Evolutionary conservation across 2,888 invertebrate genomes (phyloP), one percentile per base, ranked within the genome.

Genomic region (Drosophila gaucha): DNA sequence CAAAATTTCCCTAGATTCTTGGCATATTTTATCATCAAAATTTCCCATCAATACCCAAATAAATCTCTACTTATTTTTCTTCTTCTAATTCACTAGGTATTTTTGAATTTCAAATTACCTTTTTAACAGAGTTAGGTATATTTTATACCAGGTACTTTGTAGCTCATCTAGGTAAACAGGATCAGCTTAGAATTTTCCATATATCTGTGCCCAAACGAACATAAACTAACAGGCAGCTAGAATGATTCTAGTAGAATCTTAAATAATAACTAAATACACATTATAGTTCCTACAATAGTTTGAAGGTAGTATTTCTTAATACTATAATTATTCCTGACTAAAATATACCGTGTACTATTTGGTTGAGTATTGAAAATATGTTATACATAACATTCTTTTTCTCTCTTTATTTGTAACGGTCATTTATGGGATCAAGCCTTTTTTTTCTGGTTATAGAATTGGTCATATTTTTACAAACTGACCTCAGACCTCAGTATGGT

Each of bases 261-360:
- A n/a, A n/a, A n/a, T 31, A 12, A 8, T 0, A 55, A 67, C 71
- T 70, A 50, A 55, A 50, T n/a, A 2, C 14, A 24, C 2, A 12
- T 20, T 3, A 18, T n/a, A 18, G 9, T 14, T 12, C 6, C 16
- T 22, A 0, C 14, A 4, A 9, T 12, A n/a, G 6, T 22, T 14
- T 12, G 8, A 43, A 2, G 2, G 12, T 28, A 33, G n/a, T 2
- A 0, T 5, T 5, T 2, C 14, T 8, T 3, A 10, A 30, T 6
- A 9, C 6, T 12, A n/a, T 3, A n/a, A n/a, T n/a, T n/a, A 2
- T 18, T 20, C 0, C 10, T 2, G 22, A 22, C 20, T 28, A 1
- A 0, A 6, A 33, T 33, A 64, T 51, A 28, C 44, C 38, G 44
- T 62, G 14, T 38, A 28, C 3, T 12, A 8, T 3, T 6, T 6